Base-by-base conservation (phyloP, 1,140 invertebrate species). In the Aphelenchoides fujianensis region DNA sequence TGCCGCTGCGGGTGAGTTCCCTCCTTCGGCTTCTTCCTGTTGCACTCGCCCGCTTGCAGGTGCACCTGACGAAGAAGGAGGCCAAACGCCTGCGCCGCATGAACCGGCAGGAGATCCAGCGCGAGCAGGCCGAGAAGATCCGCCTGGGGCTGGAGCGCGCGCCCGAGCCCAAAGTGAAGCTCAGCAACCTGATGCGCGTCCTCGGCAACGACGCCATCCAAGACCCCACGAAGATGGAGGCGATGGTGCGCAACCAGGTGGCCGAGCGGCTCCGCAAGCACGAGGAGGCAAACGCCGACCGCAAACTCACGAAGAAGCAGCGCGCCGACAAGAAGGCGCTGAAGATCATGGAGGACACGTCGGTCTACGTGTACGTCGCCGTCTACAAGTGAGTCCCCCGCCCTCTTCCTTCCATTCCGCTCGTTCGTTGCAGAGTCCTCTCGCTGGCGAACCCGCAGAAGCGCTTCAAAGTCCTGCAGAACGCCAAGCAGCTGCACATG, bases 141-240 rank as follows among this genome's bases (percentile, higher is more conserved):
- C 87, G 96, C 57, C 87, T 99, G 1, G 96, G 96, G 0, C 85
- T 99, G 12, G 91, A 93, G 81, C 91, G 93, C n/a, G 92, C 95
- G 9, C 94, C 96, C 0, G 95, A 98, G 85, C 94, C 96, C 0
- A 99, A 98, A 87, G 88, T 97, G 1, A 89, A 94, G 76, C 96
- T 99, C 86, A 95, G 94, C 0, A 99, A 99, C 87, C 88, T 99
- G 59, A 99, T 99, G 97, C 88, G 96, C 75, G 97, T 97, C 0
- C 85, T 99, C 34, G 96, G 96, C 2, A 95, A 91, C 0, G 95
- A 98, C 85, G 95, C 95, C 1, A 93, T 98, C 0, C 94, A 97
- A 84, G 97, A 99, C 88, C 97, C 97, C 0, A 98, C 96, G 0
- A 98, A 98, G 86, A 94, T 99, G 68, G 97, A 99, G 87, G 94